These are phyloP conservation scores for Denticeps clupeoides DNA, from an alignment of 2,797 vertebrate species.

Conservation along the genomic window DNA sequence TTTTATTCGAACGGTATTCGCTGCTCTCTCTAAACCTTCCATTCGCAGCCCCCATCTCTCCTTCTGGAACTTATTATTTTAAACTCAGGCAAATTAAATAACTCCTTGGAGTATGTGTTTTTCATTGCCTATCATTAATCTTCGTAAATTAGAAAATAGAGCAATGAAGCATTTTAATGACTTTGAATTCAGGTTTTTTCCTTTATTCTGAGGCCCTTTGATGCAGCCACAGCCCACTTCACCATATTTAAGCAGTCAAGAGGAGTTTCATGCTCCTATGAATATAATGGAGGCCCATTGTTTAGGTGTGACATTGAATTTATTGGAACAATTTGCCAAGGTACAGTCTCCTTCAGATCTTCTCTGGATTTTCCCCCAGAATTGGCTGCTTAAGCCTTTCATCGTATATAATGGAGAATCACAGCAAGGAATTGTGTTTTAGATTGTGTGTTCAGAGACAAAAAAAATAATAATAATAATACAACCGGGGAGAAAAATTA, in stretches of 20 bases:
- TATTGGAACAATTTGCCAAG: too few relatives aligned
- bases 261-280: conserved; percentile 28
- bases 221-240: conserved; percentile 20
- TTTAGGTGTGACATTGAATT: conserved; percentile 26
- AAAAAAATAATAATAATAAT: too few relatives aligned
- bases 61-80: conserved; percentile 41
- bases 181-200: conserved; percentile 44
- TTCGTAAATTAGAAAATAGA: conserved; percentile 56
- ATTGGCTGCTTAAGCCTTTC: too few relatives aligned
- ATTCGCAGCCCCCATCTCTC: conserved; percentile 32
- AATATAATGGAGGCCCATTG: conserved; percentile 26
- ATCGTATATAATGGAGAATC: too few relatives aligned
- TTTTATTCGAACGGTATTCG: too few relatives aligned
- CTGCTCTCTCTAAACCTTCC: conserved; percentile 18
- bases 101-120: conserved; percentile 50
- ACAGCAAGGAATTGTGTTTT: too few relatives aligned
- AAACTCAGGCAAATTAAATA: conserved; percentile 49
- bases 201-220: conserved; percentile 36
- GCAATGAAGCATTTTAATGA: conserved; percentile 53
- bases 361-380: too few relatives aligned
- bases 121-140: conserved; percentile 51
- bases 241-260: conserved; percentile 30
- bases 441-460: too few relatives aligned
- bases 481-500: too few relatives aligned
- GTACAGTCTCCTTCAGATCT: too few relatives aligned